Conservation (phyloP, 2,113 vertebrate genomes). For the Vimba vimba region DNA sequence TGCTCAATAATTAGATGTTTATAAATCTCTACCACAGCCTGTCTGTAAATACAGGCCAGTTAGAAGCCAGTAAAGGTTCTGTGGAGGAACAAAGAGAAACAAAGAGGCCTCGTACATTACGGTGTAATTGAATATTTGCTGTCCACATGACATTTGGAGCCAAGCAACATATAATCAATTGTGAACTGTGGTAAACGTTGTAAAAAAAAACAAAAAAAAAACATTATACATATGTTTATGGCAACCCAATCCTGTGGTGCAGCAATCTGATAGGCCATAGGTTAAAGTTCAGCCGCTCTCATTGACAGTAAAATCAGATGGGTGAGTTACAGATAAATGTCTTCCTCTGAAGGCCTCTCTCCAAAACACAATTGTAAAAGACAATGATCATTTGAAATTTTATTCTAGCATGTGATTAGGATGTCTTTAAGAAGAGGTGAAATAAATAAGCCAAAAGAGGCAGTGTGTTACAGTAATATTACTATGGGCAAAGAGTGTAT, state of each 20-base stretch:
- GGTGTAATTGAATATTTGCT: constrained; percentile 43
- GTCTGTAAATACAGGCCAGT: constrained; percentile 38
- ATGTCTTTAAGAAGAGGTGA: not conserved
- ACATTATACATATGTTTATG: constrained; percentile 44
- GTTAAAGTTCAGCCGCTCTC: constrained; percentile 50
- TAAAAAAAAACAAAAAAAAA: constrained; percentile 34
- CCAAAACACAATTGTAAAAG: constrained; percentile 28
- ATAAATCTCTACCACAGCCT: constrained; percentile 39
- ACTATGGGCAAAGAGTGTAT: not conserved
- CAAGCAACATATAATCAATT: constrained; percentile 45
- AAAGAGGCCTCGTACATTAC: constrained; percentile 43
- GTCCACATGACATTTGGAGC: constrained; percentile 40
- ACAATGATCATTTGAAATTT: not conserved
- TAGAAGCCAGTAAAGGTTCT: constrained; percentile 27
- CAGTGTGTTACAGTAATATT: not conserved
- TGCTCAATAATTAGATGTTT: constrained; percentile 52
- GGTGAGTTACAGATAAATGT: constrained; percentile 42
- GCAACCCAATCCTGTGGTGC: constrained; percentile 46
- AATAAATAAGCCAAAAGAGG: not conserved
- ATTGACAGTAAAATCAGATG: constrained; percentile 44
- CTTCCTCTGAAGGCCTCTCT: constrained; percentile 33
- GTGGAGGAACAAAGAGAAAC: constrained; percentile 2
- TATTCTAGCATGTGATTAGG: not conserved
- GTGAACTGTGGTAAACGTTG: constrained; percentile 26
- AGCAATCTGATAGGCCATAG: constrained; percentile 43